Base-by-base conservation (phyloP, 2,797 vertebrate species). In the Acridotheres tristis region DNA sequence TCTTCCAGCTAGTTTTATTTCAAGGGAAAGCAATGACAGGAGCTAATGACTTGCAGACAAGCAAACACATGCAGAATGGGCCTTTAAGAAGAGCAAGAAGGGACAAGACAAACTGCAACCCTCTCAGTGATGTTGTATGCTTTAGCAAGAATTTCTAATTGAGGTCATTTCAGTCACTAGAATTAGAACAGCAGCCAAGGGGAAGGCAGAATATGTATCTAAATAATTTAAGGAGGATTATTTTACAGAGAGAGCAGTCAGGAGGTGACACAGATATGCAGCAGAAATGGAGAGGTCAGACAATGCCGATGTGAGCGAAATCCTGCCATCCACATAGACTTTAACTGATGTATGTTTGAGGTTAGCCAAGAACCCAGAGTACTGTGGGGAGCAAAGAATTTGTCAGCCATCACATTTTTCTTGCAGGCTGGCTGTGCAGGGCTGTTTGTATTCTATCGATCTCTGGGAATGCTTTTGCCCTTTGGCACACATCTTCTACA, bases 171-270 rank as follows among this genome's bases (percentile, higher is more conserved):
- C 53, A 29, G 66, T 90, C 73, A 30, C 36, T 83, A 92, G 88
- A 96, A 96, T 89, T 92, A 86, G 94, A 95, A 61, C 92, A 92
- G 58, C 81, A 94, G 87, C 94, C 3, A 16, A 96, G 85, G 79
- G 94, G 89, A 93, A 92, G 66, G 77, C 50, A 2, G 73, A 94
- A 91, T 90, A 92, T 63, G 67, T 81, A 91, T 89, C 92, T 96
- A 96, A 97, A 95, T 94, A 96, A 96, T 94, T 96, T 93, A 96
- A 95, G 77, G 88, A 93, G 92, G 94, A 94, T 95, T 94, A 92
- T 95, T 95, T 96, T 92, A 96, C 94, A 94, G 83, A 67, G 53
- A 85, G 48, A 93, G 82, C 90, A 72, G 73, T 67, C 88, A 88
- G 76, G 38, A 86, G 89, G 79, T 73, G 89, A 89, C 88, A 91